Conservation (phyloP, 2,113 vertebrate species). For the Amia ocellicauda region DNA sequence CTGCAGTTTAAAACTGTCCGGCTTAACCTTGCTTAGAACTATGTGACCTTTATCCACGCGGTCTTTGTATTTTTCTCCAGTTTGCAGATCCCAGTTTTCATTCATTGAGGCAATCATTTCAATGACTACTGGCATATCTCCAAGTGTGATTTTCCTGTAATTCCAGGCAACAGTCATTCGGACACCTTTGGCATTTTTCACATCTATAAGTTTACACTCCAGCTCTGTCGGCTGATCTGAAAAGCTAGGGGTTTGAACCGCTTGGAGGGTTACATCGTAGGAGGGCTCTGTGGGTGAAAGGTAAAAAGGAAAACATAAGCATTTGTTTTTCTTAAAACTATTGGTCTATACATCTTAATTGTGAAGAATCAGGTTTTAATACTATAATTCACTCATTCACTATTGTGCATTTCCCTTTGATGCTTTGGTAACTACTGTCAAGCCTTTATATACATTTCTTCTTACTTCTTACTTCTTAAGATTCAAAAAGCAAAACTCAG, state of each 20-base stretch:
- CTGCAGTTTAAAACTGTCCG: conserved; percentile 76
- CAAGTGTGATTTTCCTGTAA: conserved; percentile 50
- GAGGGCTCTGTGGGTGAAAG: conserved; percentile 61
- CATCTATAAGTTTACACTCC: conserved; percentile 67
- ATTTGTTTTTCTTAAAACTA: no score
- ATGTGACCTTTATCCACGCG: conserved; percentile 69
- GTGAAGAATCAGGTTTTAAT: no score
- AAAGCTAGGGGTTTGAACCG: conserved; percentile 61
- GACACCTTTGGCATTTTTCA: conserved; percentile 41
- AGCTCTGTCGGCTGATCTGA: conserved; percentile 80
- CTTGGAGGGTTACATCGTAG: conserved; percentile 68
- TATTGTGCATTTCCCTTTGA: no score
- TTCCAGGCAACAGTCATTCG: conserved; percentile 79
- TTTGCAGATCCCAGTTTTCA: conserved; percentile 69
- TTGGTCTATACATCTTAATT: no score
- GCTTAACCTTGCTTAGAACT: conserved; percentile 64
- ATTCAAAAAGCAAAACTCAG: no score
- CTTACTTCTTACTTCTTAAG: no score
- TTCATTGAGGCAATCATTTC: conserved; percentile 72
- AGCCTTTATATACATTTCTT: no score
- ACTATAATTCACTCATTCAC: no score
- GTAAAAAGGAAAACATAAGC: background rate
- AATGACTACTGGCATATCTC: conserved; percentile 9
- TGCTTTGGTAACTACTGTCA: no score
- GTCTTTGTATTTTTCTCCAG: conserved; percentile 58